Evolutionary conservation across 2,113 vertebrate genomes (phyloP).

Genomic region (Nothoprocta pentlandii): DNA sequence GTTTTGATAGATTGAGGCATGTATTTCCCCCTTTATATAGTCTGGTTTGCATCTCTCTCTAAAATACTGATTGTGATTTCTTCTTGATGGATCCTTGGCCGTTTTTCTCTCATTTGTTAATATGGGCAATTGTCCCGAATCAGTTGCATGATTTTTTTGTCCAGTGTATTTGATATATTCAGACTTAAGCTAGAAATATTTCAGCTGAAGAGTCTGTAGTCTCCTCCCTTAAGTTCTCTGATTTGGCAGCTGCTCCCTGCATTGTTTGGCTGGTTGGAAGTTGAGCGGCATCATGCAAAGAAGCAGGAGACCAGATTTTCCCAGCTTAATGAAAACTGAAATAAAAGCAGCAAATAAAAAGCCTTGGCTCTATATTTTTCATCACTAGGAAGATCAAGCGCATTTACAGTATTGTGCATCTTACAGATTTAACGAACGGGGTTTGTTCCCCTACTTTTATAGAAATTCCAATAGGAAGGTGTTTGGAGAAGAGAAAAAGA

Average conservation of each 20-base stretch:
- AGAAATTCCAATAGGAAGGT: not conserved
- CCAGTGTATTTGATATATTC: not conserved
- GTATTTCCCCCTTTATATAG: not conserved
- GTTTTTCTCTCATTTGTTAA: not conserved
- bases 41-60: constrained; percentile 8
- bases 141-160: constrained; percentile 11
- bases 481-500: not conserved
- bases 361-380: constrained; percentile 4
- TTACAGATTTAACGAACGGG: not conserved
- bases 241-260: not conserved
- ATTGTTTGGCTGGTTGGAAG: not conserved
- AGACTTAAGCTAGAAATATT: not conserved
- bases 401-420: not conserved
- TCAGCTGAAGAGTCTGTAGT: not conserved
- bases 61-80: constrained; percentile 32
- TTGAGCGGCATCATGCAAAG: not conserved
- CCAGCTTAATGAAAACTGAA: not conserved
- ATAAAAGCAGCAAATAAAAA: not conserved
- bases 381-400: constrained; percentile 36
- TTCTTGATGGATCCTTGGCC: not conserved
- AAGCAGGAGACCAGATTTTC: not conserved
- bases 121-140: not conserved
- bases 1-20: not conserved
- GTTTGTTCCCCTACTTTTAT: not conserved
- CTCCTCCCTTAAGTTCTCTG: not conserved